Evolutionary conservation across 2,888 invertebrate genomes (phyloP), one percentile per base, ranked within the genome.

Genomic region (Diadegma fenestrale): DNA sequence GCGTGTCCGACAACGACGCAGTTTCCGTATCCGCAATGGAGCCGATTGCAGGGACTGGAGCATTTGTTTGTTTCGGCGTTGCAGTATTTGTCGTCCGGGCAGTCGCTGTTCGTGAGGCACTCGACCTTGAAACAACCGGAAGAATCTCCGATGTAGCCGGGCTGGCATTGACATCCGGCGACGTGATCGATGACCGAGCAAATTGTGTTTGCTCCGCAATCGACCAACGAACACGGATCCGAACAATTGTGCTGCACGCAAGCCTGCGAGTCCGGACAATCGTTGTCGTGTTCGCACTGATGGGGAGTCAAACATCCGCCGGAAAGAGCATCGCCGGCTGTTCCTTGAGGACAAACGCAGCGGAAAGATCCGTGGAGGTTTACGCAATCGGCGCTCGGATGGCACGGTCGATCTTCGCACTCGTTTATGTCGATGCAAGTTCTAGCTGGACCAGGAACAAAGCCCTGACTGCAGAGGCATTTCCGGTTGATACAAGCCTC

Each of bases 51-150:
- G 82, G 98, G 97, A 96, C 97, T 97, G 89, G 96, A 95, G 92
- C 97, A 98, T 94, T 97, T 97, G 92, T 98, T 97, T 72, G 95
- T 96, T 89, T 95, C 95, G 4, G 94, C 93, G 90, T 98, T 97
- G 91, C 98, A 98, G 88, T 96, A 96, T 93, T 97, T 97, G 86
- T 97, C 97, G 45, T 91, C 93, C 3, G 96, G 94, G 91, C 98
- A 98, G 89, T 98, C 98, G 54, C 95, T 95, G 91, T 97, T 95
- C 63, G 95, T 95, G 1, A 97, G 94, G 93, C 98, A 98, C 94
- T 98, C 98, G 2, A 98, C 98, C 94, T 97, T 97, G 93, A 97
- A 98, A 91, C 98, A 98, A 48, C 98, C 98, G 75, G 97, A 95
- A 5, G 97, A 96, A 94, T 98, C 97, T 10, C 98, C 98, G 43